Evolutionary conservation across 2,888 invertebrate genomes (phyloP), one percentile per base, ranked within the genome.

Genomic region (Ormyrus thymus): DNA sequence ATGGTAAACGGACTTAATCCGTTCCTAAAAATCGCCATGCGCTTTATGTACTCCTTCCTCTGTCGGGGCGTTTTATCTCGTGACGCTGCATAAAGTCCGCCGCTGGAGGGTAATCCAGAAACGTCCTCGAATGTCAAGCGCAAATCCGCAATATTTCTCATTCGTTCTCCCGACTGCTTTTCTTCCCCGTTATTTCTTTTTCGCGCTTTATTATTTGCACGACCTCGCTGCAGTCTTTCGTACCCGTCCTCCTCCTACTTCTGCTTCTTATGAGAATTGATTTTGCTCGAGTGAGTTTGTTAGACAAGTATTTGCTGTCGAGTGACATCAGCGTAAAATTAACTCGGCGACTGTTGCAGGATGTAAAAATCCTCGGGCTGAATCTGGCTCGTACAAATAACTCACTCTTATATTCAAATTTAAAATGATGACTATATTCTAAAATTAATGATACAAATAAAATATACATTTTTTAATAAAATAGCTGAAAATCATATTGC

Each of bases 131-230:
- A 69, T 56, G 76, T 56, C 76, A 70, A 64, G 69, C 64, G 50
- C 64, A 70, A 70, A 70, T 76, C 64, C 70, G 55, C 50, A 70
- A 64, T 70, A 59, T 68, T 64, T 61, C 53, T 56, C 70, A 64
- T 64, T 72, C 72, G 64, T 71, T 11, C 46, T 8, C 43, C 51
- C 15, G 11, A 11, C 9, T 50, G 11, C n/a, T 15, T 61, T 62
- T 53, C 46, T 5, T 48, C 53, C 43, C 1, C 8, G 58, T 13
- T 72, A 10, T 46, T 8, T 51, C 45, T 72, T 51, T 65, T 58
- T 43, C 13, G 11, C 13, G n/a, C 51, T 58, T 53, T 45, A 59
- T 50, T 43, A 50, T 50, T 65, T 50, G 15, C 55, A 62, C 46
- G 1, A 11, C 45, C 29, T 29, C 29, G 29, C 29, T 29, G 29